Conservation (phyloP, 2,113 vertebrate genomes). For the Pseudonaja textilis region DNA sequence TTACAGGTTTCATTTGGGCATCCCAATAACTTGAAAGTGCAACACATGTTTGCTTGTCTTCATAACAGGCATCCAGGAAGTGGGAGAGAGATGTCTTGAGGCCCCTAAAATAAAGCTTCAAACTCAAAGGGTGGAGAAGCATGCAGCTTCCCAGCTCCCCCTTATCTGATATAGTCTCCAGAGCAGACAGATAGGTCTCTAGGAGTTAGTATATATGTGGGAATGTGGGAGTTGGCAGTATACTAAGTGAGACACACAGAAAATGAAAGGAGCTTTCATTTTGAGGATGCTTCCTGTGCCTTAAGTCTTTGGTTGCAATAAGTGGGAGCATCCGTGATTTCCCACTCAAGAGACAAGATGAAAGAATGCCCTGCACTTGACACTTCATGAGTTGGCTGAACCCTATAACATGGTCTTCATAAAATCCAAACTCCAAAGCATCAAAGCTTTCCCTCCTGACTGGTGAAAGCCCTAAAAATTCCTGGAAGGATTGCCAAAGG, state of each 20-base stretch:
- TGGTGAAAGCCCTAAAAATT: slow-evolving; percentile 71
- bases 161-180: slow-evolving; percentile 62
- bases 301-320: slow-evolving; percentile 41
- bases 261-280: slow-evolving; percentile 57
- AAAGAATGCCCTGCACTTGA: slow-evolving; percentile 68
- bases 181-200: slow-evolving; percentile 46
- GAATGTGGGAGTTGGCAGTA: slow-evolving; percentile 53
- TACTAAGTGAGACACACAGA: slow-evolving; percentile 37
- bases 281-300: slow-evolving; percentile 36
- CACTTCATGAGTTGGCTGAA: slow-evolving; percentile 71
- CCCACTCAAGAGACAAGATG: slow-evolving; percentile 51
- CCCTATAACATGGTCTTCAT: slow-evolving; percentile 66
- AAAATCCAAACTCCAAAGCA: slow-evolving; percentile 66
- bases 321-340: slow-evolving; percentile 64
- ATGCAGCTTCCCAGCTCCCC: slow-evolving; percentile 29
- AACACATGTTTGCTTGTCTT: neutral
- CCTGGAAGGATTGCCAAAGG: slow-evolving; percentile 66
- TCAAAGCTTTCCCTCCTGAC: slow-evolving; percentile 68
- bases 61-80: slow-evolving; percentile 29
- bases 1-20: slow-evolving; percentile 28
- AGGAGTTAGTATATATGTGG: slow-evolving; percentile 40
- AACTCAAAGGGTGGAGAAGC: neutral
- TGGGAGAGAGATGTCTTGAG: slow-evolving; percentile 32
- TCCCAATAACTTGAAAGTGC: neutral
- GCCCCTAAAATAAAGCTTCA: slow-evolving; percentile 36